Evolutionary conservation across 2,113 vertebrate species (phyloP), one percentile per base, ranked within the genome.

Genomic region (Carollia perspicillata): DNA sequence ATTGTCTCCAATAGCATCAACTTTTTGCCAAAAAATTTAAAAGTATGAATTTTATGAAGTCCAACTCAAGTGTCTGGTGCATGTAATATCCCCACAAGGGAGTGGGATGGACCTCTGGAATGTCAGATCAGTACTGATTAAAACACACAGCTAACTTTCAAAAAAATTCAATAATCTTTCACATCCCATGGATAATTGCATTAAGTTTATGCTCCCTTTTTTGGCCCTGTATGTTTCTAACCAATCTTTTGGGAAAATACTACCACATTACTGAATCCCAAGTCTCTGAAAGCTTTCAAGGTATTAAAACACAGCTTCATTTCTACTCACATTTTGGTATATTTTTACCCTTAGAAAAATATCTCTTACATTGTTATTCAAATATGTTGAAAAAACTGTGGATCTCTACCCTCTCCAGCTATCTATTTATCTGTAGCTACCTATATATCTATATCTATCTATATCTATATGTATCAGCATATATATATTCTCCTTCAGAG

Each of bases 21-120:
- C 5, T 60, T 87, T 96, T 87, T 94, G 86, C 86, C 65, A 88
- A 96, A 60, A 90, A 79, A 63, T 81, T 88, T 90, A 95, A 26
- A 96, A 93, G 42, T 87, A 93, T 44, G 68, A 95, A 95, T 71
- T 72, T 95, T 95, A 94, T 84, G 40, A 93, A 88, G 80, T 74
- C 33, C 86, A 84, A 93, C 26, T 66, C 55, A 89, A 94, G 66
- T 77, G 79, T 68, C 75, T 95, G 72, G 35, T 78, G 22, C 78
- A 87, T 93, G 86, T 78, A 93, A 90, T 83, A 80, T 93, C 49
- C 77, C 69, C 93, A 93, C 75, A 68, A 90, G 75, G 88, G 81
- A 93, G 90, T 97, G 65, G 63, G 90, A 90, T 68, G 63, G 81
- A 87, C 80, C 85, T 93, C 40, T 95, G 81, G 69, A 94, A 93